phyloP scores from a whole-genome alignment of 2,888 invertebrate genomes.

The Entomobrya multifasciata region DNA sequence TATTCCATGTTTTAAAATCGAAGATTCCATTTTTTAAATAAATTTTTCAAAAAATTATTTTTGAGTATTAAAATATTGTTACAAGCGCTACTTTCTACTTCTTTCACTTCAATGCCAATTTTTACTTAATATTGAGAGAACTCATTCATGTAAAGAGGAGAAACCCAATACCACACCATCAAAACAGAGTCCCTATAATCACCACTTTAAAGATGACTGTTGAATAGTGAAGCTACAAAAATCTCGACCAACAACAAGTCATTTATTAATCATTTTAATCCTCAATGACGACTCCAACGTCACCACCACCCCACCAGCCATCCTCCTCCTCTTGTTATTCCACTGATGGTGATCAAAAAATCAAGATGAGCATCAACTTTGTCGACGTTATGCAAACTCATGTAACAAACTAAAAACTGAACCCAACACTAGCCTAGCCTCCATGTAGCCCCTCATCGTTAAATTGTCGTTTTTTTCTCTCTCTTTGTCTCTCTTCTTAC shows the following conservation, averaged over 20 bases:
- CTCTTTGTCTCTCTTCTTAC: neutral
- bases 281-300: slow-evolving; percentile 72
- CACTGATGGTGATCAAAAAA: neutral
- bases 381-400: neutral
- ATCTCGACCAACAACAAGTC: slow-evolving; percentile 66
- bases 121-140: too few relatives aligned
- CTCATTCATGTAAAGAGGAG: too few relatives aligned
- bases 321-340: slow-evolving; percentile 32
- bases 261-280: slow-evolving; percentile 79
- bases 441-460: slow-evolving; percentile 20
- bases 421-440: slow-evolving; percentile 16
- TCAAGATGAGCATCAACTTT: slow-evolving; percentile 4
- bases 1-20: too few relatives aligned
- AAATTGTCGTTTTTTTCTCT: slow-evolving; percentile 3
- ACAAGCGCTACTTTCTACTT: too few relatives aligned
- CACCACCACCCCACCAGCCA: slow-evolving; percentile 20
- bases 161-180: neutral
- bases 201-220: slow-evolving; percentile 42
- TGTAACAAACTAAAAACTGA: neutral
- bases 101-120: too few relatives aligned
- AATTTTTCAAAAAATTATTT: too few relatives aligned
- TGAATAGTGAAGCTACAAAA: slow-evolving; percentile 28
- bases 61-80: too few relatives aligned
- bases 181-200: neutral
- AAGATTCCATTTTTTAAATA: too few relatives aligned